Base-by-base conservation (phyloP, 2,113 vertebrate genomes). In the Thunnus thynnus region DNA sequence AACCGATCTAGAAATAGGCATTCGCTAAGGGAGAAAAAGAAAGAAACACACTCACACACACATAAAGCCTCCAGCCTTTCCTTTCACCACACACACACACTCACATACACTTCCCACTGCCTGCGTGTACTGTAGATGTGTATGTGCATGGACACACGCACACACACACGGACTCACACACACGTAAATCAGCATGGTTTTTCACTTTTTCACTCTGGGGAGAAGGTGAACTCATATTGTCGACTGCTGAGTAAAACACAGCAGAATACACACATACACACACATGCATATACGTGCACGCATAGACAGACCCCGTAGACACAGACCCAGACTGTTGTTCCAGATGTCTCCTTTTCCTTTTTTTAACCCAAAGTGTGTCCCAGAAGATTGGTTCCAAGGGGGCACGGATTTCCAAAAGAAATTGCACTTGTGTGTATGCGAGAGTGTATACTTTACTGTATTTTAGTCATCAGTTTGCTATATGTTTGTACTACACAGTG, bases 1-100 rank as follows among this genome's bases (percentile, higher is more conserved):
- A 91, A 91, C 92, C 36, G 83, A 82, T 92, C 93, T 94, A 92
- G 94, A 94, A 95, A 95, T 95, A 95, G 94, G 89, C 85, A 86
- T 89, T 88, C 82, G 86, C 91, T 91, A 75, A 84, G 86, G 93
- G 92, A 93, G 86, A 25, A 82, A 65, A 80, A 82, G 81, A 91
- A 88, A 88, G 84, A 91, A 84, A 93, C 84, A 90, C 86, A 86
- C 80, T 67, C 69, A 20, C 86, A 84, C 86, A 84, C 88, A 91
- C 80, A 90, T 51, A 89, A 78, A 84, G 83, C 89, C 91, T 91
- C 76, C 78, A 90, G 90, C 86, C 81, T 88, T 90, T 88, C 79
- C 82, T 91, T 91, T 90, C 63, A 90, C 62, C 68, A 9, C 86
- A 76, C 80, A 82, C 79, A 88, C 46, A 62, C 44, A 61, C 71